These are phyloP conservation scores for Sitobion miscanthi DNA, from an alignment of 1,140 invertebrate species.

Conservation along the genomic window DNA sequence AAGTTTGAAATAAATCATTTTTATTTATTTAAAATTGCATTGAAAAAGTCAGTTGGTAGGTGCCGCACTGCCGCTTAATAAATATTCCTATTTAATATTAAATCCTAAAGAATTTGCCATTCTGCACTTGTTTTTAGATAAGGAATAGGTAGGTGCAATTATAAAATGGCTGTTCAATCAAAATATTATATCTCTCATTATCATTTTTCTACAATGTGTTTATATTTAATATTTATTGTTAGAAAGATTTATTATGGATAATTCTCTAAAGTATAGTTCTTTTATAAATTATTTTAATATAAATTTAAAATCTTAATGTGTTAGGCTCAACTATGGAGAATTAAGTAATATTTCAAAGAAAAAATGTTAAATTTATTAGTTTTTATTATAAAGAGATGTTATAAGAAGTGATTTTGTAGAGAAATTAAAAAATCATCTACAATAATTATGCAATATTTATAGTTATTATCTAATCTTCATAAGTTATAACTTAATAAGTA, in stretches of 20 bases:
- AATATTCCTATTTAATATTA: background rate
- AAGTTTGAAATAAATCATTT: background rate
- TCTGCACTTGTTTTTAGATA: background rate
- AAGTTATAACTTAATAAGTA: background rate
- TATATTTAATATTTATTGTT: background rate
- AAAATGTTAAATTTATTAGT: background rate
- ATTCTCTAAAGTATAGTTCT: background rate
- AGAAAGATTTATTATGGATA: background rate
- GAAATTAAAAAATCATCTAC: background rate
- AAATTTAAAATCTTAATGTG: background rate
- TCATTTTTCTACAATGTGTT: background rate
- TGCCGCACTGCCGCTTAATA: background rate
- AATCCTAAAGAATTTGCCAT: background rate
- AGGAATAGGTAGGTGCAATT: background rate
- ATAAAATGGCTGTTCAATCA: background rate
- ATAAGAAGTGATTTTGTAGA: background rate
- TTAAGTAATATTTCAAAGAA: background rate
- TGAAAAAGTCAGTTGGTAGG: background rate
- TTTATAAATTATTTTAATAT: background rate
- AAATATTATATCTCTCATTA: background rate
- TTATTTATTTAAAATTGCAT: background rate
- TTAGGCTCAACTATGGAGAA: background rate
- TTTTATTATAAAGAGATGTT: background rate
- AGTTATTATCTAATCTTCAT: background rate
- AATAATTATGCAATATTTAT: background rate